phyloP scores from a whole-genome alignment of 2,113 vertebrate species.

The Ovibos moschatus region DNA sequence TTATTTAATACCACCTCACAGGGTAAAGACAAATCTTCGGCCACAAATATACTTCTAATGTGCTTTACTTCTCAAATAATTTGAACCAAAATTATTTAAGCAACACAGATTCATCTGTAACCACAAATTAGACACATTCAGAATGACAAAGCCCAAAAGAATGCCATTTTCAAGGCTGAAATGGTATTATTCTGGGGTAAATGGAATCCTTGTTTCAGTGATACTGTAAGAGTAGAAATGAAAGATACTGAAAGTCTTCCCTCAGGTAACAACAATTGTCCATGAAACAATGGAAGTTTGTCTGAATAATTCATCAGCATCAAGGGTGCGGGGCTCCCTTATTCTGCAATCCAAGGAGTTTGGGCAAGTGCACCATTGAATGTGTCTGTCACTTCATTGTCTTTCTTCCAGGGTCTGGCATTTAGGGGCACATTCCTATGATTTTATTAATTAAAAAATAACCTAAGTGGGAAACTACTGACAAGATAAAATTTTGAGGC shows the following conservation, averaged over 20 bases:
- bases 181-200: neutral
- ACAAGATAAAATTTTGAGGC: neutral
- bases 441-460: neutral
- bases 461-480: neutral
- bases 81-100: conserved; percentile 40
- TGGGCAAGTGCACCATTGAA: neutral
- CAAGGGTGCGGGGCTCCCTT: neutral
- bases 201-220: conserved; percentile 29
- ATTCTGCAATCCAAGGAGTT: conserved; percentile 18
- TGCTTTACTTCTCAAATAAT: conserved; percentile 31
- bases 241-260: conserved; percentile 42
- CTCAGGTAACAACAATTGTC: conserved; percentile 16
- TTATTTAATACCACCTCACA: conserved; percentile 6
- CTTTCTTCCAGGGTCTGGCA: neutral
- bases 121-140: conserved; percentile 33
- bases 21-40: neutral
- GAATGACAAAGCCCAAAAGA: conserved; percentile 61
- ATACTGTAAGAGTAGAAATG: conserved; percentile 8
- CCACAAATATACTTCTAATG: neutral
- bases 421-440: neutral
- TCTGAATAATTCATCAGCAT: conserved; percentile 44
- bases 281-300: conserved; percentile 15
- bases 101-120: conserved; percentile 8
- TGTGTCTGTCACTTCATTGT: neutral
- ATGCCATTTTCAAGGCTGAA: conserved; percentile 46